Conservation (phyloP, 1,140 invertebrate genomes). For the Neodiprion lecontei region DNA sequence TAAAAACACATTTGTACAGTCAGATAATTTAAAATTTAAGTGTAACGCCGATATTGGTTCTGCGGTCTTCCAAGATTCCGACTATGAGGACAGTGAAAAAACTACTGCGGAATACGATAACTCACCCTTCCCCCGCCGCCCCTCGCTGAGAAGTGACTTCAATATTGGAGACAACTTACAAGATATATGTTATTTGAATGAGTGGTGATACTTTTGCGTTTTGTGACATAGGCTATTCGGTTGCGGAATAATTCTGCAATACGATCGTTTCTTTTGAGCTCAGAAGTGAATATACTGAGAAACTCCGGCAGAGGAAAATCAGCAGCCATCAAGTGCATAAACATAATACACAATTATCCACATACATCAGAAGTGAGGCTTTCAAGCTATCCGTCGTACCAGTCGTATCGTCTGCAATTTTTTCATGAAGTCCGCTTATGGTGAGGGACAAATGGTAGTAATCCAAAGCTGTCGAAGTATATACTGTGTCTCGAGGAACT, state of each 20-base stretch:
- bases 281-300: background rate
- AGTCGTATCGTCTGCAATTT: conserved; percentile 21
- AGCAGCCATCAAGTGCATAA: conserved; percentile 24
- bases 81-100: background rate
- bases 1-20: background rate
- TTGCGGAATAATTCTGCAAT: too few species aligned
- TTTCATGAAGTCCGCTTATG: conserved; percentile 18
- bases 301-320: background rate
- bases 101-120: background rate
- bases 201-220: too few species aligned
- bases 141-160: too few species aligned
- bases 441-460: conserved; percentile 22
- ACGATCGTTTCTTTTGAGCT: too few species aligned
- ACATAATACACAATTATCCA: conserved; percentile 26
- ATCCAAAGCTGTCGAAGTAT: conserved; percentile 4
- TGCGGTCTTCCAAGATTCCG: background rate
- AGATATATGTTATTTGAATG: too few species aligned
- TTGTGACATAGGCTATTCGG: too few species aligned
- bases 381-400: conserved; percentile 11
- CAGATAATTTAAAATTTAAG: background rate
- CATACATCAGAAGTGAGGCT: conserved; percentile 13
- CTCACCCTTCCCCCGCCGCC: too few species aligned
- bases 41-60: background rate
- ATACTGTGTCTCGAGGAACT: conserved; percentile 19
- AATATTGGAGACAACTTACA: too few species aligned